Conservation (phyloP, 2,888 invertebrate species). For the Dinocampus coccinellae region DNA sequence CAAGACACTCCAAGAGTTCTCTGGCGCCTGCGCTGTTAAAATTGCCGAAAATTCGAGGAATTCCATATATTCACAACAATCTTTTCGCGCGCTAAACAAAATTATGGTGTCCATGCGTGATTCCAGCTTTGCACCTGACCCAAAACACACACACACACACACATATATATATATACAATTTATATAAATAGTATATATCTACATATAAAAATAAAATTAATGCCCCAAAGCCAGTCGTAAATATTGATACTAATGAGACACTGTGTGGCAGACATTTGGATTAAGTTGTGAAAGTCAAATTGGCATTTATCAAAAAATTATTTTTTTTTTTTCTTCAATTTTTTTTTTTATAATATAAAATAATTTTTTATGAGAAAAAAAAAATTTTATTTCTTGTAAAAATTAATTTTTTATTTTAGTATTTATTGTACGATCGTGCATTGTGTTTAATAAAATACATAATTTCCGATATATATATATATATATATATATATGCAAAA, state of each 20-base stretch:
- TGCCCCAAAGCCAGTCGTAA: slow-evolving; percentile 17
- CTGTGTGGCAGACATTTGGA: not conserved
- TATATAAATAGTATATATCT: too few species aligned
- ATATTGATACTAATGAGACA: slow-evolving; percentile 27
- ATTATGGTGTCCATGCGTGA: slow-evolving; percentile 25
- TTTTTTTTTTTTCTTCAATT: slow-evolving; percentile 22
- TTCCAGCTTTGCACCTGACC: slow-evolving; percentile 29
- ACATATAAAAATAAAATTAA: too few species aligned
- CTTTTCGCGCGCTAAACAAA: not conserved
- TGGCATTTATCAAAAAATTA: slow-evolving; percentile 2
- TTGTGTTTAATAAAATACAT: too few species aligned
- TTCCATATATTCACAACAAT: slow-evolving; percentile 45
- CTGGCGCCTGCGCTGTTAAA: slow-evolving; percentile 68
- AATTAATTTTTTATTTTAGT: too few species aligned
- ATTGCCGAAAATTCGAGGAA: slow-evolving; percentile 67
- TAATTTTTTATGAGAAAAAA: too few species aligned
- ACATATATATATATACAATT: too few species aligned
- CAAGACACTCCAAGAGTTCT: slow-evolving; percentile 44
- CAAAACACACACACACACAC: not conserved
- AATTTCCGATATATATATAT: too few species aligned
- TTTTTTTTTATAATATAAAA: too few species aligned
- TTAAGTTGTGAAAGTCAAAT: slow-evolving; percentile 18
- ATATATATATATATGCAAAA: too few species aligned
- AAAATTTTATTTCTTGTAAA: too few species aligned
- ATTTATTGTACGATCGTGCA: too few species aligned